Percentiles rank a stretch among this genome's conserved stretches.
Evolutionary conservation across 2,113 vertebrate species (phyloP).

Genomic region (Poeciliopsis retropinna): DNA sequence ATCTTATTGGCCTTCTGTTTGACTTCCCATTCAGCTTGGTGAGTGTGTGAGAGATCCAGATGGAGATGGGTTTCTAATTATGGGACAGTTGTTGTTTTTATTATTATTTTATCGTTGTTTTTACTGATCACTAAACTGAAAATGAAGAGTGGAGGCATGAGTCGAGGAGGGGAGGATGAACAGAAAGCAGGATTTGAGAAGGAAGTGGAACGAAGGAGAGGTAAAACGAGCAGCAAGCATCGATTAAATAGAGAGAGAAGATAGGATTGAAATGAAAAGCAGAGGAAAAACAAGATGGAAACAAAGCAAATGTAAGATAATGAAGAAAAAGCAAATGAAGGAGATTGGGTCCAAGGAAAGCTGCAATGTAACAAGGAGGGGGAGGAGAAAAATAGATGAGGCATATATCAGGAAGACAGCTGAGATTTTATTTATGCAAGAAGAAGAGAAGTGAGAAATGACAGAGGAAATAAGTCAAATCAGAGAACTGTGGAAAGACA

Average conservation of each 20-base stretch:
- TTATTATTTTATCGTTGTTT: constrained; percentile 68
- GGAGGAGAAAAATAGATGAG: background rate
- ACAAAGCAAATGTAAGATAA: constrained; percentile 2
- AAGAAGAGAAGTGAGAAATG: background rate
- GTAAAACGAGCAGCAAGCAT: background rate
- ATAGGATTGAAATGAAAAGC: background rate
- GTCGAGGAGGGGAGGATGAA: constrained; percentile 3
- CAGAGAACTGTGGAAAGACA: background rate
- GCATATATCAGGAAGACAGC: background rate
- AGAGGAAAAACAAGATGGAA: background rate
- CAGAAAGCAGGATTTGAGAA: background rate
- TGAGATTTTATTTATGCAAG: background rate
- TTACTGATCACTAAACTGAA: constrained; percentile 70
- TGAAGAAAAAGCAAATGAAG: background rate
- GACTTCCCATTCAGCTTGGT: constrained; percentile 63
- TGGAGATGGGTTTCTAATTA: constrained; percentile 73
- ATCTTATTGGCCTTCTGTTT: constrained; percentile 73
- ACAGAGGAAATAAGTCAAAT: background rate
- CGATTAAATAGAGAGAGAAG: background rate
- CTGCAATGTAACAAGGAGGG: background rate
- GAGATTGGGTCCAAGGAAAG: background rate
- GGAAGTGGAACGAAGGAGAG: background rate
- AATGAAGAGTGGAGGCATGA: constrained; percentile 21
- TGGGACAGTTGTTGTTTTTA: constrained; percentile 74
- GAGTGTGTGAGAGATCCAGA: constrained; percentile 60